phyloP scores from a whole-genome alignment of 2,797 vertebrate species.

The Gallirallus australis region DNA sequence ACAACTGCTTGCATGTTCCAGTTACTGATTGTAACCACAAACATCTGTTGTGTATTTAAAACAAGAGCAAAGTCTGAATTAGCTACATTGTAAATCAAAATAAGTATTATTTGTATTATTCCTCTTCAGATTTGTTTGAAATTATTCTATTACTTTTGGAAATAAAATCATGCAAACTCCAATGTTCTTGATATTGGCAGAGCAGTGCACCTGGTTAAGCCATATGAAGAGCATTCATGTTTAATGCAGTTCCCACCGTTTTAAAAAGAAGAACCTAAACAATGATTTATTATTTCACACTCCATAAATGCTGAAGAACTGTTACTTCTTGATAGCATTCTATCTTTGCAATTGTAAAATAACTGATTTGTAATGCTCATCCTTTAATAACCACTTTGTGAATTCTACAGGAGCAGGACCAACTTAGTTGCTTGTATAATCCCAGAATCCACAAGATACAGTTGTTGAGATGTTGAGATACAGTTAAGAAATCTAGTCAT shows the following conservation, averaged over 20 bases:
- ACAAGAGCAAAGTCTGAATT: neutral
- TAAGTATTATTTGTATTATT: neutral
- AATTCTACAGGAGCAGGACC: neutral
- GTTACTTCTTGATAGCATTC: neutral
- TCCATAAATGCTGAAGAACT: neutral
- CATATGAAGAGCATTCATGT: neutral
- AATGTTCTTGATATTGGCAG: neutral
- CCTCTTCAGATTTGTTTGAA: neutral
- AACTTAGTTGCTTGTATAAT: neutral
- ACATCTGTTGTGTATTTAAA: conserved; percentile 36
- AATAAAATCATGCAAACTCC: neutral
- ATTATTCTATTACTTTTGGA: neutral
- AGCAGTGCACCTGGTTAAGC: neutral
- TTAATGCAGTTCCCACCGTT: neutral
- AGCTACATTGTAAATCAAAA: conserved; percentile 15
- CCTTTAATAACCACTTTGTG: neutral
- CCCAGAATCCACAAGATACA: neutral
- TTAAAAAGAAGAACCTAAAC: neutral
- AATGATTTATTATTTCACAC: neutral
- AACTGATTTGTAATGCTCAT: neutral
- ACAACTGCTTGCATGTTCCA: neutral
- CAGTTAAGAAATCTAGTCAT: neutral
- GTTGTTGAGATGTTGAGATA: too few relatives aligned
- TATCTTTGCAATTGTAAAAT: neutral
- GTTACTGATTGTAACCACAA: conserved; percentile 36